These are phyloP conservation scores for Phengaris arion DNA, from an alignment of 2,888 invertebrate species.

Conservation along the genomic window DNA sequence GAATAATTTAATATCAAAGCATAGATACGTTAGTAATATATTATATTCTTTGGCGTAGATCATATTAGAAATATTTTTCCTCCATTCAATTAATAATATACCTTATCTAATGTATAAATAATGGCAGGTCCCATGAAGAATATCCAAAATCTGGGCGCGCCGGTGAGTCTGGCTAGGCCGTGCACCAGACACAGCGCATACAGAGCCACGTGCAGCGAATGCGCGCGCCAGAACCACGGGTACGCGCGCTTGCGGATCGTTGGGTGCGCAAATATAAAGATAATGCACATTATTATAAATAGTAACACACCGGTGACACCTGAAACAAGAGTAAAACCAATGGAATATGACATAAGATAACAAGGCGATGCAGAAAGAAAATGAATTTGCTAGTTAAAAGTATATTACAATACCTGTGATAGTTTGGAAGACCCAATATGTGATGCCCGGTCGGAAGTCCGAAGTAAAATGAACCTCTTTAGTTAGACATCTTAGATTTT, in stretches of 20 bases:
- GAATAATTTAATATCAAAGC: too few relatives aligned
- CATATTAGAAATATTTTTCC: neutral
- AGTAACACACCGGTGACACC: slow-evolving; percentile 92
- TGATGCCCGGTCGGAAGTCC: slow-evolving; percentile 95
- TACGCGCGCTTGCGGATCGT: slow-evolving; percentile 94
- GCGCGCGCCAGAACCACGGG: slow-evolving; percentile 97
- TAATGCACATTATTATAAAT: slow-evolving; percentile 94
- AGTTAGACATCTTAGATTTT: slow-evolving; percentile 94
- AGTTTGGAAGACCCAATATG: slow-evolving; percentile 97
- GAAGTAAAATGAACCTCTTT: slow-evolving; percentile 96
- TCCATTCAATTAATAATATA: slow-evolving; percentile 46
- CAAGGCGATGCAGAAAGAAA: too few relatives aligned
- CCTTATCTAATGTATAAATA: slow-evolving; percentile 93
- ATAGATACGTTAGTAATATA: too few relatives aligned
- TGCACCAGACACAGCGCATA: slow-evolving; percentile 93
- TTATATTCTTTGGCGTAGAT: neutral
- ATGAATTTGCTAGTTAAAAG: neutral
- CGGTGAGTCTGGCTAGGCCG: slow-evolving; percentile 93
- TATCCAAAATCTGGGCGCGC: slow-evolving; percentile 95
- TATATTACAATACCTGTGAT: slow-evolving; percentile 84
- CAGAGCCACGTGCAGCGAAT: slow-evolving; percentile 91
- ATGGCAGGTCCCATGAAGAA: slow-evolving; percentile 95
- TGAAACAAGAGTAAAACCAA: slow-evolving; percentile 51
- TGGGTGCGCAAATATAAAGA: slow-evolving; percentile 98
- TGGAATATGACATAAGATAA: neutral